Evolutionary conservation across 2,113 vertebrate genomes (phyloP), one percentile per base, ranked within the genome.

Genomic region (Poeciliopsis retropinna): DNA sequence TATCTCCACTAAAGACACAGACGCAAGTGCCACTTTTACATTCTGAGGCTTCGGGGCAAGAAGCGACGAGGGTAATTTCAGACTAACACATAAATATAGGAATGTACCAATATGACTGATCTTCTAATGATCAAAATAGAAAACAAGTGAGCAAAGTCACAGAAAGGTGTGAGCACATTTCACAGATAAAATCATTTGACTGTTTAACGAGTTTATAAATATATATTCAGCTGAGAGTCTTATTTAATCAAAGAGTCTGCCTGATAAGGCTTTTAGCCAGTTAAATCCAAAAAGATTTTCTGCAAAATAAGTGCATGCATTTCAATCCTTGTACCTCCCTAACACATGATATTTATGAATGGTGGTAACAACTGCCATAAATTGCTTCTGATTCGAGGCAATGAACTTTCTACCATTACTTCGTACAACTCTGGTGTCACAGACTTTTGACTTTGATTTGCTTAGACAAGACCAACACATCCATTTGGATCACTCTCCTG

Each of bases 21-120:
- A 88, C 76, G 72, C 51, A 63, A 78, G 80, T 60, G 67, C 73
- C 78, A 67, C 41, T 22, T 69, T 13, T 47, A 78, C 67, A 77
- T 76, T 63, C 61, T 54, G 27, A 61, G 34, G 69, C 85, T 37
- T 80, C n/a, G 17, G 30, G 25, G 51, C 51, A n/a, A n/a, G 51
- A 57, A 7, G 51, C 10, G 51, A n/a, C 1, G 25, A 11, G 25
- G 51, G 25, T 25, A n/a, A 57, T 25, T 57, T 57, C 51, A 57
- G 51, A 57, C 51, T 57, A 19, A n/a, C 22, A 57, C 51, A 54
- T 25, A 25, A 10, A 9, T n/a, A n/a, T 57, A 19, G 10, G 9
- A 57, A 57, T 3, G 25, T n/a, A 47, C 39, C 39, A 4, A 41
- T 41, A 15, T 22, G 8, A 15, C 47, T 15, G 39, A n/a, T 10